Percentiles rank a stretch among this genome's conserved stretches.
These are phyloP conservation scores for Hylia prasina DNA, from an alignment of 2,113 vertebrate genomes.

Conservation along the genomic window DNA sequence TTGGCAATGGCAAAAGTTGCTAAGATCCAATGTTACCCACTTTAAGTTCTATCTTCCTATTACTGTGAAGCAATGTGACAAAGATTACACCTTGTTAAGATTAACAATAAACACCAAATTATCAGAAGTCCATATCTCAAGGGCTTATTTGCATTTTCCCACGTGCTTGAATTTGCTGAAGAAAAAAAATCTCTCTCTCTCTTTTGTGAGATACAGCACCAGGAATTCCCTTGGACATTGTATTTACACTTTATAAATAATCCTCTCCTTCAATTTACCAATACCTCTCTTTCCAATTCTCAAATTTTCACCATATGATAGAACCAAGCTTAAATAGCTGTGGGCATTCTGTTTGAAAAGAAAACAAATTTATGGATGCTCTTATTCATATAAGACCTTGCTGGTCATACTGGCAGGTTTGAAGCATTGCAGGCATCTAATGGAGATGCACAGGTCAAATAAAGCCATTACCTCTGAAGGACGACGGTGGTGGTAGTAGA, in stretches of 20 bases:
- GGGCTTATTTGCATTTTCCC: background rate
- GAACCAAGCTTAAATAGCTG: background rate
- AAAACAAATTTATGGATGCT: background rate
- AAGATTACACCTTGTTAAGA: constrained; percentile 37
- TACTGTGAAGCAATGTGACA: constrained; percentile 13
- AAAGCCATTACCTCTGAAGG: background rate
- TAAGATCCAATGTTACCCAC: background rate
- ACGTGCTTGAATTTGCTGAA: background rate
- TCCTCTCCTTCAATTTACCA: background rate
- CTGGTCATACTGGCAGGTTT: background rate
- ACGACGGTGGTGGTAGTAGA: background rate
- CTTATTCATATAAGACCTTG: background rate
- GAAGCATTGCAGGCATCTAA: background rate
- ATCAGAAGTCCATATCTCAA: background rate
- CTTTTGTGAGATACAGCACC: background rate
- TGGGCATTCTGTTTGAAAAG: background rate
- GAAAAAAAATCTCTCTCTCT: background rate
- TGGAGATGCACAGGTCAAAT: background rate
- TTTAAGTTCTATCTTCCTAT: background rate
- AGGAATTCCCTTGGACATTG: background rate
- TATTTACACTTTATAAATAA: background rate
- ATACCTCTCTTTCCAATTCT: background rate
- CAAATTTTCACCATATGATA: background rate
- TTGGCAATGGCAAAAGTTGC: constrained; percentile 1
- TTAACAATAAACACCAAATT: background rate